Conservation (phyloP, 1,140 invertebrate species). For the Tetragnatha versicolor region DNA sequence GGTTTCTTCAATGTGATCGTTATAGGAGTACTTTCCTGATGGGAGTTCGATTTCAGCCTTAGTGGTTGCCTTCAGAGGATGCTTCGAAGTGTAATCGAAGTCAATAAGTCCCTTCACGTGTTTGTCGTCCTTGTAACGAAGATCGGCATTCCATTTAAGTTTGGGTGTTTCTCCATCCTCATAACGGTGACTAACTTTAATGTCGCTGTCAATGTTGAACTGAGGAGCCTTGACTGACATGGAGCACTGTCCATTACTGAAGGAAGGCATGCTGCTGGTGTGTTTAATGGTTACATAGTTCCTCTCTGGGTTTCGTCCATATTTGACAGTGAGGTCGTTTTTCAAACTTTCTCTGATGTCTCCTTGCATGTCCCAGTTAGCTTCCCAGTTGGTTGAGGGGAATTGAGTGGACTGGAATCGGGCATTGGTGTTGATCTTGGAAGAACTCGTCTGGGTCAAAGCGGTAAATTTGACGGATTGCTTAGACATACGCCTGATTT, state of each 20-base stretch:
- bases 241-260: not conserved
- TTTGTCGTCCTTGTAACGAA: constrained; percentile 12
- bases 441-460: not conserved
- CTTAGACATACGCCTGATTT: not conserved
- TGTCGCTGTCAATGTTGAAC: constrained; percentile 17
- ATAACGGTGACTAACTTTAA: not conserved
- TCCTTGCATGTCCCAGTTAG: constrained; percentile 28
- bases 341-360: constrained; percentile 16
- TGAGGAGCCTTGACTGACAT: constrained; percentile 21
- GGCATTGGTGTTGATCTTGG: constrained; percentile 18
- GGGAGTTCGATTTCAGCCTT: not conserved
- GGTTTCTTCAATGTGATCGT: constrained; percentile 43
- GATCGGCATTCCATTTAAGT: not conserved
- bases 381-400: not conserved
- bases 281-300: constrained; percentile 10
- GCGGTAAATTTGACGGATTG: not conserved
- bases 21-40: not conserved
- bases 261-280: not conserved
- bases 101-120: constrained; percentile 4
- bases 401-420: constrained; percentile 17
- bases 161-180: not conserved
- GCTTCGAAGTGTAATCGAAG: not conserved
- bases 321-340: constrained; percentile 34
- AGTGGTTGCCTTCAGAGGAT: constrained; percentile 3
- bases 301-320: constrained; percentile 57